Evolutionary conservation across 2,113 vertebrate species (phyloP).

Genomic region (Phalacrocorax pelagicus): DNA sequence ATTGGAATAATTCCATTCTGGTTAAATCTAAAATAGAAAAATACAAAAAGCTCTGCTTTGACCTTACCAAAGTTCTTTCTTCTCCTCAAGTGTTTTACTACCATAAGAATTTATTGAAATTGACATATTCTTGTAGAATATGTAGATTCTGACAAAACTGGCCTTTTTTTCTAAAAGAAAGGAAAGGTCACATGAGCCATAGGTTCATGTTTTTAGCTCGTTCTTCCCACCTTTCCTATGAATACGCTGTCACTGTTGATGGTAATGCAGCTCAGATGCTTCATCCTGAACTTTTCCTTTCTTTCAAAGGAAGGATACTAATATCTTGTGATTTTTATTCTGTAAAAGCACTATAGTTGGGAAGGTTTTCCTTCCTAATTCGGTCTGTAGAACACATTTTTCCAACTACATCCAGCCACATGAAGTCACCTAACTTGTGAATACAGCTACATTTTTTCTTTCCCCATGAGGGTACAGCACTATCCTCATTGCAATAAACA

Average conservation of each 20-base stretch:
- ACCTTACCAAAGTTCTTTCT: neutral
- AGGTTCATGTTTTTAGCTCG: neutral
- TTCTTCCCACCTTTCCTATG: neutral
- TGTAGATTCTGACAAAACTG: neutral
- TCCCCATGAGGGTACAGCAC: rapidly evolving
- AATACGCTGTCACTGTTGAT: neutral
- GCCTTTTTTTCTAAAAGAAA: neutral
- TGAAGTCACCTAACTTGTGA: neutral
- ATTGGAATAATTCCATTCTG: neutral
- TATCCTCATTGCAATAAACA: neutral
- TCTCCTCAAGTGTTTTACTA: neutral
- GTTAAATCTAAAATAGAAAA: neutral
- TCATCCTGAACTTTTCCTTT: neutral
- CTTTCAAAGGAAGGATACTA: neutral
- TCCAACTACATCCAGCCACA: neutral
- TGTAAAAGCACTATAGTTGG: neutral
- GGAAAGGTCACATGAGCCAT: neutral
- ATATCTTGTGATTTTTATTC: neutral
- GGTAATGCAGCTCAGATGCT: neutral
- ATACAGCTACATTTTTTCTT: neutral
- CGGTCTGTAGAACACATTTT: neutral
- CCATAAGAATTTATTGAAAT: neutral
- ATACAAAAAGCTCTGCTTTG: neutral
- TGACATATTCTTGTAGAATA: neutral
- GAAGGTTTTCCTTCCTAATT: neutral